Evolutionary conservation across 1,140 invertebrate species (phyloP), one percentile per base, ranked within the genome.

Genomic region (Euura saliciscinereae): DNA sequence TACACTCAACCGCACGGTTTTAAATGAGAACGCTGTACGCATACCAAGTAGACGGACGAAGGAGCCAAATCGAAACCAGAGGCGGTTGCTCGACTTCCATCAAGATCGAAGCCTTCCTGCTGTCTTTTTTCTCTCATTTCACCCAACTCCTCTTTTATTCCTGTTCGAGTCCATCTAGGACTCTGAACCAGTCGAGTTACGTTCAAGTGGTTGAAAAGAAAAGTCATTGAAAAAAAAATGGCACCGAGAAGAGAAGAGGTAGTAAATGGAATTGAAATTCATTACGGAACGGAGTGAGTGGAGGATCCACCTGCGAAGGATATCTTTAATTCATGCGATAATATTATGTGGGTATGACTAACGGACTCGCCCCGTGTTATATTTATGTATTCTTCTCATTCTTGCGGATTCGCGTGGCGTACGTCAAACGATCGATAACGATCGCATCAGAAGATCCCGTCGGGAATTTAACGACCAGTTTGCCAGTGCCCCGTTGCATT

Each of bases 1-100:
- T 71, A 45, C 8, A 42, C 69, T 64, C n/a, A 68, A 59, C 51
- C 51, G 51, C 51, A n/a, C 13, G 51, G 51, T 59, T 59, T 59
- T 59, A 59, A 59, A 59, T 59, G 51, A 59, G 51, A 59, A n/a
- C 51, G 51, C 13, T 59, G 51, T 59, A 59, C 51, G 51, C 51
- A 59, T 59, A 59, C 51, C 51, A 59, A 59, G 51, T 59, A 59
- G 51, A 59, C 13, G 8, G 51, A 6, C 51, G 5, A 4, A 59
- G 5, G 51, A 59, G 51, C 51, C 51, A 59, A 59, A 59, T 28
- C 28, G 51, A 59, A 3, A n/a, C 51, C 10, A n/a, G 51, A 59
- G 51, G 6, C 51, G 13, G 51, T 59, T 59, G 51, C 51, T n/a
- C 51, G 51, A 8, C 51, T 59, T 59, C 51, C 51, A 59, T 59